Percentiles rank a stretch among this genome's conserved stretches.
Conservation (phyloP, 2,888 invertebrate species). For the Erebia ligea region DNA sequence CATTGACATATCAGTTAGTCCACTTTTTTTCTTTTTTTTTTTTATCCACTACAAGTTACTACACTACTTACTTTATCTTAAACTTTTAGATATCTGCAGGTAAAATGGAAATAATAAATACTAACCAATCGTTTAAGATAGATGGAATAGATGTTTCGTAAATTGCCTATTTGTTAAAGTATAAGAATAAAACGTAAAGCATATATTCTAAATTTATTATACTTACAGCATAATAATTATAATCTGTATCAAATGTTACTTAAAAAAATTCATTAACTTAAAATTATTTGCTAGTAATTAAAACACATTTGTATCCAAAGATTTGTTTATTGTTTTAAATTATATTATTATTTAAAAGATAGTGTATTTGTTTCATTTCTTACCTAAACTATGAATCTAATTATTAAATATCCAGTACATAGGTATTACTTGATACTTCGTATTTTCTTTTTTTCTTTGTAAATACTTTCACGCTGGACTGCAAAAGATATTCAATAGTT, state of each 20-base stretch:
- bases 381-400: constrained; percentile 42
- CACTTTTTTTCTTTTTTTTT: too few species aligned
- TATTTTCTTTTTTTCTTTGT: constrained; percentile 88
- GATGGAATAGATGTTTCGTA: background rate
- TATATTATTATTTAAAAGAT: constrained; percentile 57
- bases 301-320: constrained; percentile 70
- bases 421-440: constrained; percentile 83
- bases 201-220: constrained; percentile 78
- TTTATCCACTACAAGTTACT: too few species aligned
- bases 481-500: constrained; percentile 61
- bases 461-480: constrained; percentile 85
- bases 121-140: too few species aligned
- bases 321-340: constrained; percentile 72
- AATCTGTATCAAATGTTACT: constrained; percentile 20
- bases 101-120: too few species aligned
- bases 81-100: too few species aligned
- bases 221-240: constrained; percentile 44
- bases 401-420: background rate
- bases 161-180: constrained; percentile 26
- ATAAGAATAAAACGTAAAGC: constrained; percentile 62
- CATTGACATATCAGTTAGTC: too few species aligned
- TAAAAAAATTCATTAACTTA: constrained; percentile 35
- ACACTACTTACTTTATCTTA: too few species aligned
- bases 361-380: constrained; percentile 53
- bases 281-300: constrained; percentile 50